phyloP scores from a whole-genome alignment of 2,888 invertebrate genomes.

The Eristalinus sepulchralis region DNA sequence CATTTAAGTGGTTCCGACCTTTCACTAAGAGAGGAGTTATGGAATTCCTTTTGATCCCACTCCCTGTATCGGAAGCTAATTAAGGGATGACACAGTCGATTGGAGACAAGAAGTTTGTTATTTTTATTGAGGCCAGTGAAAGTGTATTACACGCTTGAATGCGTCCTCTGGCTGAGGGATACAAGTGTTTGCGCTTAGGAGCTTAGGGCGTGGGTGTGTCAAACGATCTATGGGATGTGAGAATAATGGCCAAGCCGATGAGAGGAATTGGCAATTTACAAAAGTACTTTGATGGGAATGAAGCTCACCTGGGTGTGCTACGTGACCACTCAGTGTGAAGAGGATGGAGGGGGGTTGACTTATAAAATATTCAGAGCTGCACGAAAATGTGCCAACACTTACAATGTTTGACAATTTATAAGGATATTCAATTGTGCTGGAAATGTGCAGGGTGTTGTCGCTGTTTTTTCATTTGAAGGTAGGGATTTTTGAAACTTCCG shows the following conservation, averaged over 20 bases:
- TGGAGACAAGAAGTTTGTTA: conserved; percentile 18
- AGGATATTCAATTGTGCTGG: background rate
- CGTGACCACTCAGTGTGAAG: background rate
- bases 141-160: conserved; percentile 39
- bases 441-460: background rate
- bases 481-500: background rate
- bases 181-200: conserved; percentile 19
- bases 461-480: background rate
- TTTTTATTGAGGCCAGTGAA: conserved; percentile 51
- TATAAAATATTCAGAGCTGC: background rate
- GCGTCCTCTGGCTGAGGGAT: conserved; percentile 5
- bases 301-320: background rate
- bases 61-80: conserved; percentile 25
- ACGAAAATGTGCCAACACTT: background rate
- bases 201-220: background rate
- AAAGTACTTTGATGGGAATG: background rate
- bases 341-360: background rate
- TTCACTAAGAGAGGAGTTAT: conserved; percentile 5
- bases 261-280: background rate
- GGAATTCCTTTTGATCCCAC: background rate
- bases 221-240: background rate
- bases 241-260: background rate
- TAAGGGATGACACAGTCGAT: conserved; percentile 39
- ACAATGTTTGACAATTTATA: background rate
- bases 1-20: conserved; percentile 17